Percentiles rank a stretch among this genome's conserved stretches.
Evolutionary conservation across 1,140 invertebrate species (phyloP).

Genomic region (Chlorops oryzae): DNA sequence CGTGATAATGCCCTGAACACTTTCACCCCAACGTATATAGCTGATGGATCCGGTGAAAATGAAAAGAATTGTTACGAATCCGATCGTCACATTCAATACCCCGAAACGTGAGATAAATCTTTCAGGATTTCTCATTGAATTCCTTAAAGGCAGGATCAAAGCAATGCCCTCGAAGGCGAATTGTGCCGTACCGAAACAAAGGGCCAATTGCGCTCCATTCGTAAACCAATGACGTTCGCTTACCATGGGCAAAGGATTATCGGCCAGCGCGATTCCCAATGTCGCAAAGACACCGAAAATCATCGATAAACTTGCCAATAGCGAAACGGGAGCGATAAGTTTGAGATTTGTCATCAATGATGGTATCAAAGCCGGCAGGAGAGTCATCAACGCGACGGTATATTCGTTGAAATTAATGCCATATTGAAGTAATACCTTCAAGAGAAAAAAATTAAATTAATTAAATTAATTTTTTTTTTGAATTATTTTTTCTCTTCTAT

Average conservation of each 20-base stretch:
- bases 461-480: too few species aligned
- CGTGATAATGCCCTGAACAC: slow-evolving; percentile 57
- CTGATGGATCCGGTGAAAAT: slow-evolving; percentile 66
- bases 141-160: slow-evolving; percentile 77
- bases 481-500: too few species aligned
- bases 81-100: slow-evolving; percentile 74
- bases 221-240: slow-evolving; percentile 52
- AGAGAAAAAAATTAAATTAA: too few species aligned
- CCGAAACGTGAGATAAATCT: slow-evolving; percentile 69
- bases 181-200: slow-evolving; percentile 70
- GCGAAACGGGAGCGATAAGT: slow-evolving; percentile 65
- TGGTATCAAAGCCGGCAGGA: slow-evolving; percentile 67
- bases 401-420: slow-evolving; percentile 55
- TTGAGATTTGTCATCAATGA: slow-evolving; percentile 72
- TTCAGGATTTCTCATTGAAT: slow-evolving; percentile 75
- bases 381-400: slow-evolving; percentile 62
- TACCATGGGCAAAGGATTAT: slow-evolving; percentile 58
- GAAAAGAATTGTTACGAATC: slow-evolving; percentile 67
- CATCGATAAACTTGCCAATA: slow-evolving; percentile 63
- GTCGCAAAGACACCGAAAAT: slow-evolving; percentile 59
- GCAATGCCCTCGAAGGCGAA: slow-evolving; percentile 76
- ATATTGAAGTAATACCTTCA: slow-evolving; percentile 61
- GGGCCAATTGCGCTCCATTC: slow-evolving; percentile 54
- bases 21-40: slow-evolving; percentile 65
- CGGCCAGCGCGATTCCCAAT: slow-evolving; percentile 61